Conservation (phyloP, 2,888 invertebrate species). For the Nomada goodeniana region DNA sequence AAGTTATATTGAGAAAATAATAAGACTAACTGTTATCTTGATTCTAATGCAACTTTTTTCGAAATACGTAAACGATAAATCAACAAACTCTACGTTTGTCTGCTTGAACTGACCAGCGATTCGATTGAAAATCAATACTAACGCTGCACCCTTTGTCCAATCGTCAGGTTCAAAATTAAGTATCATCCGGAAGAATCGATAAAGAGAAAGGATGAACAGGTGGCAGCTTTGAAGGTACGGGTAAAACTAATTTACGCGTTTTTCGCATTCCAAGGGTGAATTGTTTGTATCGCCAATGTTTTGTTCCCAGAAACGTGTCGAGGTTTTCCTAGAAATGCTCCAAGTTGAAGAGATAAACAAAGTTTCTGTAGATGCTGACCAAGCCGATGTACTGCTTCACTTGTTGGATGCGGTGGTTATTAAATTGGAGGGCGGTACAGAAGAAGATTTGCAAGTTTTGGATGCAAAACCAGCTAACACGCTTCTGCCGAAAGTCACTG, state of each 20-base stretch:
- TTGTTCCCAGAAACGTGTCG: slow-evolving; percentile 90
- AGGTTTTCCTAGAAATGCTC: slow-evolving; percentile 94
- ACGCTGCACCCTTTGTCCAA: slow-evolving; percentile 67
- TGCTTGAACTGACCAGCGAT: slow-evolving; percentile 26
- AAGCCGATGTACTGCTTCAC: slow-evolving; percentile 92
- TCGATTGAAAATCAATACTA: neutral
- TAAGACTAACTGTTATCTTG: slow-evolving; percentile 31
- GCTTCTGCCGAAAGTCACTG: slow-evolving; percentile 68
- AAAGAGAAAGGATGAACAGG: slow-evolving; percentile 94
- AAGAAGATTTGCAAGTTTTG: slow-evolving; percentile 94
- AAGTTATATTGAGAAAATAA: slow-evolving; percentile 20
- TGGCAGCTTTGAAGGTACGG: slow-evolving; percentile 91
- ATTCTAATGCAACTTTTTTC: slow-evolving; percentile 25
- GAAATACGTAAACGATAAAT: slow-evolving; percentile 32
- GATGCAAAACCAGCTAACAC: slow-evolving; percentile 85
- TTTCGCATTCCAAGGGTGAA: neutral
- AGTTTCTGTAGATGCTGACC: slow-evolving; percentile 94
- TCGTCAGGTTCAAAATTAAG: slow-evolving; percentile 98
- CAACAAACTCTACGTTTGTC: slow-evolving; percentile 50
- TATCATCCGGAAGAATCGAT: slow-evolving; percentile 99
- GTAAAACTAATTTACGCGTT: slow-evolving; percentile 21
- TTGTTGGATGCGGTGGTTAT: slow-evolving; percentile 98
- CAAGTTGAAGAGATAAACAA: slow-evolving; percentile 90
- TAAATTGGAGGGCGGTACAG: slow-evolving; percentile 96
- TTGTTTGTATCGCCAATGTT: slow-evolving; percentile 3